Evolutionary conservation across 2,888 invertebrate genomes (phyloP).

Genomic region (Lithophane ornitopus): DNA sequence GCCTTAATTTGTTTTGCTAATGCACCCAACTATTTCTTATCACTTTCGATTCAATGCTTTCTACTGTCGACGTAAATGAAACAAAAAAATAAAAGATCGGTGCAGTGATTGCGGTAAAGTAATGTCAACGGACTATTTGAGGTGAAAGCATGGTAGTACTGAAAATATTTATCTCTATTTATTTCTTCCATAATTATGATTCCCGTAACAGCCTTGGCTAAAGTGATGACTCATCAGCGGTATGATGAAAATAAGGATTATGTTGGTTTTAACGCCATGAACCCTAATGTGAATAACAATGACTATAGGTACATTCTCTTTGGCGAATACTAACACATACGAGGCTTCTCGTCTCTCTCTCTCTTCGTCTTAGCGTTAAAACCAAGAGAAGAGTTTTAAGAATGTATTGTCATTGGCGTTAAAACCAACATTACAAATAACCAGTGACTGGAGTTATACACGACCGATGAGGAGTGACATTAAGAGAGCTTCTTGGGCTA

Average conservation of each 20-base stretch:
- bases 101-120: not conserved
- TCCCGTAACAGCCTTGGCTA: not conserved
- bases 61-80: not conserved
- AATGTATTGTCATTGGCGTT: too few species aligned
- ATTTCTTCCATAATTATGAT: not conserved
- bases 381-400: not conserved
- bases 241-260: not conserved
- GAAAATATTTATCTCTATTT: not conserved
- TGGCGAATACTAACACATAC: not conserved
- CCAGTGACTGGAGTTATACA: not conserved
- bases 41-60: slow-evolving; percentile 23
- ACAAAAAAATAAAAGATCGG: not conserved
- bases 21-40: slow-evolving; percentile 1
- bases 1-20: slow-evolving; percentile 32
- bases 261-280: not conserved
- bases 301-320: too few species aligned
- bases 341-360: too few species aligned
- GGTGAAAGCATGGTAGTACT: not conserved
- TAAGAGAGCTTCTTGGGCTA: not conserved
- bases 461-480: not conserved
- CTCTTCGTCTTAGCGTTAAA: not conserved
- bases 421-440: too few species aligned
- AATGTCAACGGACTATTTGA: not conserved
- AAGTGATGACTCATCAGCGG: not conserved
- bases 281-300: not conserved